A percentile compares a stretch with the other conserved stretches of the same genome.
These are phyloP conservation scores for Trialeurodes vaporariorum DNA, from an alignment of 1,140 invertebrate genomes.

Conservation along the genomic window DNA sequence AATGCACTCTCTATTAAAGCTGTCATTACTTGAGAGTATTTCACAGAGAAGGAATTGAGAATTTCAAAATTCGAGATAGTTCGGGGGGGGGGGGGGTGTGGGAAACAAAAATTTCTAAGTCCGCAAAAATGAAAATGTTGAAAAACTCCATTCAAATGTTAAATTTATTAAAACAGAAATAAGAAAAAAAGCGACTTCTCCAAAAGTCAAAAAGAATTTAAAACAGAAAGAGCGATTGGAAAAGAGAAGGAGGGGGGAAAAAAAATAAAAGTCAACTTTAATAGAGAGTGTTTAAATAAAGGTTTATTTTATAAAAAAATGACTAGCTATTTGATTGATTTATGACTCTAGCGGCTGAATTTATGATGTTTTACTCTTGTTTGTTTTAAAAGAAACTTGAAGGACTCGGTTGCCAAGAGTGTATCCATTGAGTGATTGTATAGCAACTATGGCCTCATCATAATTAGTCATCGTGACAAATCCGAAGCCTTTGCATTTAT, in stretches of 20 bases:
- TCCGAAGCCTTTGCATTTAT: conserved; percentile 99
- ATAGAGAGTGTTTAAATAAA: not conserved
- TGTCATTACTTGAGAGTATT: no score
- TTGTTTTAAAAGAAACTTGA: conserved; percentile 97
- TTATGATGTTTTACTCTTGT: conserved; percentile 60
- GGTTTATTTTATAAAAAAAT: not conserved
- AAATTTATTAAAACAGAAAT: no score
- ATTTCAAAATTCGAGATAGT: no score
- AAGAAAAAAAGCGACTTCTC: no score
- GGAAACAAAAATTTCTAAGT: no score
- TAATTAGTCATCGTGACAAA: conserved; percentile 99
- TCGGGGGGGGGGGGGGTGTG: no score
- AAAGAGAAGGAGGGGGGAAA: not conserved
- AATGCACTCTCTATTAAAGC: not conserved
- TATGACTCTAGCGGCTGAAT: not conserved
- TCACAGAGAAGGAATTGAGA: no score
- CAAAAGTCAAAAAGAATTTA: not conserved
- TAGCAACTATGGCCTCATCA: conserved; percentile 93
- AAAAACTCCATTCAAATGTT: no score
- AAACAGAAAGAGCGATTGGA: not conserved
- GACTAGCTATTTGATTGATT: not conserved
- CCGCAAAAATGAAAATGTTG: no score
- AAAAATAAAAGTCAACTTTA: not conserved
- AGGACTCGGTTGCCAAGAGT: conserved; percentile 92
- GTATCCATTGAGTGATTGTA: conserved; percentile 95